Conservation (phyloP, 2,888 invertebrate genomes). For the Ptilodon capucinus region DNA sequence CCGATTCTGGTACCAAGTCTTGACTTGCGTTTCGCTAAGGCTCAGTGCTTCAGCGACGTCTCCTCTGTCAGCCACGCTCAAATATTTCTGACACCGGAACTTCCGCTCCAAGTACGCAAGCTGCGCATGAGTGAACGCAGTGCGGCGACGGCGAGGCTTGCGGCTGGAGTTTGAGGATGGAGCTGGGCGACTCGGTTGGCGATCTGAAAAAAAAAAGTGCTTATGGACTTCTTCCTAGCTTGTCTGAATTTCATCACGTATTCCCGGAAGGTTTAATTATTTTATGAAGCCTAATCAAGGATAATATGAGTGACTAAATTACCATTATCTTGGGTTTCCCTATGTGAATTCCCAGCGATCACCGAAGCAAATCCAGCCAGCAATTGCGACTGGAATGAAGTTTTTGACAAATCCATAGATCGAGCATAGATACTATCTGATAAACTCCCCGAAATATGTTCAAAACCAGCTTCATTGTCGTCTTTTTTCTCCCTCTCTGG, state of each 20-base stretch:
- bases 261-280: no score
- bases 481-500: conserved; percentile 48
- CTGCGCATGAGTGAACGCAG: conserved; percentile 97
- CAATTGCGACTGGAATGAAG: conserved; percentile 69
- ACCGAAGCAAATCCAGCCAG: conserved; percentile 73
- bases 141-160: conserved; percentile 92
- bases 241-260: no score
- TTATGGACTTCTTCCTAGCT: no score
- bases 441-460: conserved; percentile 49
- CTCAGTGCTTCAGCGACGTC: conserved; percentile 95
- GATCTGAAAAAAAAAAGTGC: conserved; percentile 42
- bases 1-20: conserved; percentile 97
- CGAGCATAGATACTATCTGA: conserved; percentile 69
- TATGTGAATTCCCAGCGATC: conserved; percentile 67
- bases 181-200: conserved; percentile 44
- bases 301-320: conserved; percentile 9
- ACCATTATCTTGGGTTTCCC: conserved; percentile 68
- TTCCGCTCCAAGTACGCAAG: conserved; percentile 95
- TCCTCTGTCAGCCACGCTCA: conserved; percentile 95
- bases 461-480: conserved; percentile 54
- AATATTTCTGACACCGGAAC: conserved; percentile 96
- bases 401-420: conserved; percentile 72
- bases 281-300: no score
- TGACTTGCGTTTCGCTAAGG: conserved; percentile 96
- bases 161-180: conserved; percentile 78